A percentile compares a stretch with the other conserved stretches of the same genome.
Conservation (phyloP, 2,888 invertebrate genomes). For the Metalampra italica region DNA sequence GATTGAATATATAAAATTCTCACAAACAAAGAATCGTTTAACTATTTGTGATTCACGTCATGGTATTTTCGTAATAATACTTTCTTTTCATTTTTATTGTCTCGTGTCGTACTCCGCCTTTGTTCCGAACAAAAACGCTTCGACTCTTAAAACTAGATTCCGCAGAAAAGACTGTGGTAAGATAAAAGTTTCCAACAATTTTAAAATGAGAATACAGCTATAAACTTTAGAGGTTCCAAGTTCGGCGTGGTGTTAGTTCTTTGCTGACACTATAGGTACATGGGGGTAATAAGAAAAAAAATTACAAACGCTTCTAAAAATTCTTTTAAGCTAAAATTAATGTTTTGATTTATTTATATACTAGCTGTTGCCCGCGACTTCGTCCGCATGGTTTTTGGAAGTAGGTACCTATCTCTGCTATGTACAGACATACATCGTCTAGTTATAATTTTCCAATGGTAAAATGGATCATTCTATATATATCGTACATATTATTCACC, state of each 20-base stretch:
- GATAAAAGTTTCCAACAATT: slow-evolving; percentile 19
- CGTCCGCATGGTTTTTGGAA: too few relatives aligned
- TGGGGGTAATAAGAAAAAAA: neutral
- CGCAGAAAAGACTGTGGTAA: slow-evolving; percentile 18
- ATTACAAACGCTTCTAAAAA: neutral
- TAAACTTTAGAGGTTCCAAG: slow-evolving; percentile 19
- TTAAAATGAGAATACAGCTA: slow-evolving; percentile 24
- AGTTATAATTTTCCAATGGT: too few relatives aligned
- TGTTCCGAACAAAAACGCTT: slow-evolving; percentile 15
- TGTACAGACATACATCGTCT: too few relatives aligned
- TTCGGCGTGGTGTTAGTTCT: slow-evolving; percentile 14
- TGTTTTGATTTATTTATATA: too few relatives aligned
- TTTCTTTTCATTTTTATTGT: neutral
- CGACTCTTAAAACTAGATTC: slow-evolving; percentile 21
- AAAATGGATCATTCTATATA: too few relatives aligned
- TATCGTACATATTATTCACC: too few relatives aligned
- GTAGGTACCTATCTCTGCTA: too few relatives aligned
- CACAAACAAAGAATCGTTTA: slow-evolving; percentile 6
- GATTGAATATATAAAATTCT: too few relatives aligned
- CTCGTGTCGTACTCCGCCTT: slow-evolving; percentile 1
- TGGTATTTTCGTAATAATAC: neutral
- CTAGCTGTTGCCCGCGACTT: too few relatives aligned
- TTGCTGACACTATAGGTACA: slow-evolving; percentile 15
- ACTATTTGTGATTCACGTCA: slow-evolving; percentile 5
- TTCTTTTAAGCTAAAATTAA: too few relatives aligned